Base-by-base conservation (phyloP, 37 sponge, comb jelly and placozoan genomes). In the Aplysina aerophoba region DNA sequence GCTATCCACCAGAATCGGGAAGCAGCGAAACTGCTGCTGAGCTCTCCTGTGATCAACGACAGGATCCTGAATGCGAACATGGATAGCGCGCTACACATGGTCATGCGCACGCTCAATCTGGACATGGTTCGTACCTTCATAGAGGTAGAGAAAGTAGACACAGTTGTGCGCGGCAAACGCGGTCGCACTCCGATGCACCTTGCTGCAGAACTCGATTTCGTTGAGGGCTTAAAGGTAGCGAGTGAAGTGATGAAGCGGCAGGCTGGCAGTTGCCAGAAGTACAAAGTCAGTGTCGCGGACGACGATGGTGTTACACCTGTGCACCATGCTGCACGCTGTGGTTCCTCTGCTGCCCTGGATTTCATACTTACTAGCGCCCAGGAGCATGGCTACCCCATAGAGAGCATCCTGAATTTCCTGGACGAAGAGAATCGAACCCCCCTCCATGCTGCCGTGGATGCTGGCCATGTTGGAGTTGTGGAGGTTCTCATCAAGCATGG, bases 361-460 rank as follows among this genome's bases (percentile, higher is more conserved):
- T 73, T 55, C 40, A 85, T 92, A 67, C 89, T 95, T 38, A n/a
- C 30, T 24, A 55, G 75, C 16, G 77, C 81, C 57, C 72, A 34
- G 54, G 58, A 30, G 28, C 90, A 92, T 39, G 90, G 90, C 0
- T 95, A 92, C 60, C 79, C 92, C 36, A 37, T 73, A 30, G 92
- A 95, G 34, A 37, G 14, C 22, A 60, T 95, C 0, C 59, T 95
- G 19, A 28, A 58, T 0, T 92, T 92, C 59, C 73, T 95, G 6
- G 90, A 92, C 65, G 89, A 90, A 40, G 95, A 95, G 80, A 95
- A 96, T 69, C 88, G 85, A 64, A 96, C 96, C 24, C 96, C 96
- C 31, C 84, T 96, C 34, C 94, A 96, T 68, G 85, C 89, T 55
- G 96, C 96, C 24, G 85, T 96, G 15, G 94, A 91, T 79, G 94